phyloP scores from a whole-genome alignment of 2,113 vertebrate species.

The Cavia aperea region DNA sequence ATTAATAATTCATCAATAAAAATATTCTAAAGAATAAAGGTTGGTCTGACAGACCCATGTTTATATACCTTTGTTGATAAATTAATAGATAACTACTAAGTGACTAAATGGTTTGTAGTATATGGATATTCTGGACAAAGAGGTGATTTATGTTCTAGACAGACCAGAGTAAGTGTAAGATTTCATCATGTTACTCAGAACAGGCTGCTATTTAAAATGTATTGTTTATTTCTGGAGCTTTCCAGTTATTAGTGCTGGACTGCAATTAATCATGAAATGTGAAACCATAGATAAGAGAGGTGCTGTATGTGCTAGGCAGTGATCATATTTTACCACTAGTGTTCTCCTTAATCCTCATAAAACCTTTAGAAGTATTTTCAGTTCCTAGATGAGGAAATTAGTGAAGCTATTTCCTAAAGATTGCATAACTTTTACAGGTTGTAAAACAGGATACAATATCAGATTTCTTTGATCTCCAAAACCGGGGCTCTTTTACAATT shows the following conservation, averaged over 20 bases:
- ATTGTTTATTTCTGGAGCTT: neutral
- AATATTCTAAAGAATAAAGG: neutral
- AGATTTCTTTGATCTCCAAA: neutral
- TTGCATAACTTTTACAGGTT: neutral
- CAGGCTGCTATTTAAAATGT: neutral
- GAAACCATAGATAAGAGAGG: neutral
- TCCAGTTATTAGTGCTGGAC: neutral
- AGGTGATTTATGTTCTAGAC: neutral
- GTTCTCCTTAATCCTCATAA: neutral
- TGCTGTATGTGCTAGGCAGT: neutral
- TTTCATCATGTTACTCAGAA: neutral
- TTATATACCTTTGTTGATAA: neutral
- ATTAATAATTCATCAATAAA: too few relatives aligned
- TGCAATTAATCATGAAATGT: neutral
- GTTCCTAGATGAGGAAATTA: slow-evolving; percentile 30
- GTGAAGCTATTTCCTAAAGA: neutral
- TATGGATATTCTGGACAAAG: neutral
- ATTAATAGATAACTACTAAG: neutral
- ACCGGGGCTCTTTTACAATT: neutral
- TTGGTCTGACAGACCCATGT: neutral
- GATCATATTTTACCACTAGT: neutral
- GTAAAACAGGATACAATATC: neutral
- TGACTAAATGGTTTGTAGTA: neutral
- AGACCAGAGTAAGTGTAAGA: neutral
- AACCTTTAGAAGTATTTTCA: slow-evolving; percentile 9